Evolutionary conservation across 2,113 vertebrate species (phyloP).

Genomic region (Eulemur macaco): DNA sequence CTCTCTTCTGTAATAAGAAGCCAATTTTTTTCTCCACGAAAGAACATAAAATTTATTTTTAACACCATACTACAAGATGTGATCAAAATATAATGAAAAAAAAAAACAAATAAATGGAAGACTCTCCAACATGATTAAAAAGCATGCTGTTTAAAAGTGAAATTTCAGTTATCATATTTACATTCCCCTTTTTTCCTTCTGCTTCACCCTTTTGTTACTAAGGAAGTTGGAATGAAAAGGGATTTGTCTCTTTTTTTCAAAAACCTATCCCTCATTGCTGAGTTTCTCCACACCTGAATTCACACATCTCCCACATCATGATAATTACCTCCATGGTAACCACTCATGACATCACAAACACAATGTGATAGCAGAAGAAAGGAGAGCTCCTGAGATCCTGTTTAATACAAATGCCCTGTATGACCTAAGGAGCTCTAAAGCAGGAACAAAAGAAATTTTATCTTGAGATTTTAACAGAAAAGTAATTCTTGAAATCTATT

Average conservation of each 20-base stretch:
- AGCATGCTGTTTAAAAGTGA: neutral
- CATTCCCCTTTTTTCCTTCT: neutral
- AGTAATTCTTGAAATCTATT: slow-evolving; percentile 41
- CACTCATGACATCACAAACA: slow-evolving; percentile 54
- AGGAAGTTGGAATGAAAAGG: slow-evolving; percentile 52
- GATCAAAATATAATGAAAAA: slow-evolving; percentile 54
- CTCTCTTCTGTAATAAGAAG: slow-evolving; percentile 24
- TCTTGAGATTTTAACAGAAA: slow-evolving; percentile 18
- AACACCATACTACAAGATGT: slow-evolving; percentile 52
- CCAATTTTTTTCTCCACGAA: slow-evolving; percentile 15
- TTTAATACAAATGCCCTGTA: neutral
- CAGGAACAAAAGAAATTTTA: slow-evolving; percentile 22
- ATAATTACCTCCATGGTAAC: slow-evolving; percentile 58
- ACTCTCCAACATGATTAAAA: slow-evolving; percentile 11
- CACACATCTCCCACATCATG: slow-evolving; percentile 60
- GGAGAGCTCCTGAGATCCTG: slow-evolving; percentile 9
- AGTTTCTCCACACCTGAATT: slow-evolving; percentile 71
- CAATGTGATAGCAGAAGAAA: neutral
- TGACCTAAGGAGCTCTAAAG: neutral
- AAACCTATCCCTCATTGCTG: slow-evolving; percentile 8
- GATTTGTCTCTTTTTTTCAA: slow-evolving; percentile 61
- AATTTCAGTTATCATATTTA: slow-evolving; percentile 36
- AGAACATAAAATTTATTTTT: slow-evolving; percentile 67
- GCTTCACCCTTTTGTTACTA: slow-evolving; percentile 46
- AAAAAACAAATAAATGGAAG: slow-evolving; percentile 53